Percentiles rank a stretch among this genome's conserved stretches.
Conservation (phyloP, 1,140 invertebrate genomes). For the Eueides isabella region DNA sequence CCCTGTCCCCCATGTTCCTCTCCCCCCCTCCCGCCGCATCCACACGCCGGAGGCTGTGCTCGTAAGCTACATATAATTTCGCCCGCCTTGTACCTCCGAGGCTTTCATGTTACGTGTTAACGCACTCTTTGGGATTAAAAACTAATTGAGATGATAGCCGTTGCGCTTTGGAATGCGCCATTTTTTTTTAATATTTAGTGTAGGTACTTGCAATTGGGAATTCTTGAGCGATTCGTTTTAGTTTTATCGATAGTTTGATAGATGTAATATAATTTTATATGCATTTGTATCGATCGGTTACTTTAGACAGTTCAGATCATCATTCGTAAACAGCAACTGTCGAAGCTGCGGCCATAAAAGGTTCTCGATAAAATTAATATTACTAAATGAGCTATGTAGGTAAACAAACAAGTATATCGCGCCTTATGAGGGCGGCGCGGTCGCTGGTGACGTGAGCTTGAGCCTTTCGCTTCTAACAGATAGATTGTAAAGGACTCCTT, state of each 20-base stretch:
- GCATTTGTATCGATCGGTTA: not conserved
- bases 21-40: not conserved
- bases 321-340: conserved; percentile 16
- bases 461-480: conserved; percentile 41
- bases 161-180: conserved; percentile 24
- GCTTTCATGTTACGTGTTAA: conserved; percentile 64
- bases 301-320: conserved; percentile 5
- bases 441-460: conserved; percentile 50
- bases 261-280: not conserved
- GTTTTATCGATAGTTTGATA: conserved; percentile 6
- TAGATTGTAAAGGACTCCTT: conserved; percentile 43
- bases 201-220: not conserved
- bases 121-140: conserved; percentile 57
- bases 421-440: conserved; percentile 48
- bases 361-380: conserved; percentile 22
- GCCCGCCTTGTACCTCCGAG: conserved; percentile 62
- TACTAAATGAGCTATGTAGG: conserved; percentile 31
- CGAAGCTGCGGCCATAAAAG: conserved; percentile 21
- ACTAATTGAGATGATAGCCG: conserved; percentile 40
- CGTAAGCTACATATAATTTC: conserved; percentile 62
- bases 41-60: conserved; percentile 67
- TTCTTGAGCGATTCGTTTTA: conserved; percentile 10
- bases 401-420: conserved; percentile 45
- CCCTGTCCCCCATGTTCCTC: not conserved
- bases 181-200: conserved; percentile 9